These are phyloP conservation scores for Dioctria rufipes DNA, from an alignment of 2,888 invertebrate species.

Conservation along the genomic window DNA sequence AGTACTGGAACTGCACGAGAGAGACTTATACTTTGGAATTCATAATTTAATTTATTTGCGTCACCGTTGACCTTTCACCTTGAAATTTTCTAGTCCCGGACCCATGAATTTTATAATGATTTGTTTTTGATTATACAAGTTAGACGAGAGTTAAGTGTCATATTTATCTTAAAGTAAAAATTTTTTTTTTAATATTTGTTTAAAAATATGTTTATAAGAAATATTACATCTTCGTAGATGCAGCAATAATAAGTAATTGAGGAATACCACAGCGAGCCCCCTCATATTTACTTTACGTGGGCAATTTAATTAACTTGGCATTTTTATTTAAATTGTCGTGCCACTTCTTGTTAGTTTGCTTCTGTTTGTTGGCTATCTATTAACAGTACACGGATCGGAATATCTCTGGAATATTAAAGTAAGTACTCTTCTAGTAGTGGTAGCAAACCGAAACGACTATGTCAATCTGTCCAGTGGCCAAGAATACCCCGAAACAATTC, in stretches of 20 bases:
- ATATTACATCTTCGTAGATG: too few relatives aligned
- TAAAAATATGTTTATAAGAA: neutral
- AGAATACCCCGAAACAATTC: constrained; percentile 23
- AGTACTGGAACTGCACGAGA: too few relatives aligned
- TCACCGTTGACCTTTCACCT: too few relatives aligned
- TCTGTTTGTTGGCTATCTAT: constrained; percentile 11
- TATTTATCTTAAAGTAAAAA: constrained; percentile 11
- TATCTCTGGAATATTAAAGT: constrained; percentile 13
- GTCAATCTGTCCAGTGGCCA: constrained; percentile 44
- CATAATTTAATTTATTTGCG: too few relatives aligned
- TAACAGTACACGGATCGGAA: neutral
- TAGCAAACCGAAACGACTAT: constrained; percentile 16
- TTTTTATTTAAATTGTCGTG: constrained; percentile 40
- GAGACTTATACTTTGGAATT: too few relatives aligned
- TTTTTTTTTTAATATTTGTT: constrained; percentile 11
- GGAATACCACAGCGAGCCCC: neutral
- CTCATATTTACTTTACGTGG: constrained; percentile 3
- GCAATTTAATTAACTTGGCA: constrained; percentile 28
- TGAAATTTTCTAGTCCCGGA: too few relatives aligned
- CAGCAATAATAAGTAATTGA: neutral
- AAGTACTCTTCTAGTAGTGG: constrained; percentile 10
- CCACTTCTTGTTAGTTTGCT: constrained; percentile 24
- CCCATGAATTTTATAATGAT: too few relatives aligned
- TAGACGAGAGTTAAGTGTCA: constrained; percentile 7
- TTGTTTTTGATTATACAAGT: constrained; percentile 20